phyloP scores from a whole-genome alignment of 1,140 invertebrate genomes.

The Rhagoletis pomonella region DNA sequence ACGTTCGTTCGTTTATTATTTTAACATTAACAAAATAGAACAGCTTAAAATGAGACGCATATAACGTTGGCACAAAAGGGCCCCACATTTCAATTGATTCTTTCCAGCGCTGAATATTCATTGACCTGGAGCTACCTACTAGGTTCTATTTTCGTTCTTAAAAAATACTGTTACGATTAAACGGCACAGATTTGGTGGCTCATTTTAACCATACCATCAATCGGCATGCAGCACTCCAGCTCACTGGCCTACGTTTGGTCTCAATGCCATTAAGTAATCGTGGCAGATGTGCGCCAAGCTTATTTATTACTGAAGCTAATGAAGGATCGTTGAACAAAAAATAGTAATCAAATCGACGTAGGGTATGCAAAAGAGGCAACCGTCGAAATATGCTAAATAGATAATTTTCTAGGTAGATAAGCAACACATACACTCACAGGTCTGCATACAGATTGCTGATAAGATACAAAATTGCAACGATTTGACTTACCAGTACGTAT shows the following conservation, averaged over 20 bases:
- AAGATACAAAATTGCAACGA: not conserved
- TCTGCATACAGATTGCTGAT: not conserved
- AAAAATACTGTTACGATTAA: too few species aligned
- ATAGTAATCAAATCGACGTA: not conserved
- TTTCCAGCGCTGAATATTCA: too few species aligned
- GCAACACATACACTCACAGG: not conserved
- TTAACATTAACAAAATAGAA: not conserved
- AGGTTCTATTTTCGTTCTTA: too few species aligned
- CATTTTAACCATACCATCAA: not conserved
- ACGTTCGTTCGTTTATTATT: not conserved
- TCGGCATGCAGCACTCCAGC: not conserved
- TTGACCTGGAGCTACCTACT: too few species aligned
- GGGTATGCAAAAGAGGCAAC: not conserved
- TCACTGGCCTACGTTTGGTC: not conserved
- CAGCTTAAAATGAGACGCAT: too few species aligned
- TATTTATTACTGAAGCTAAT: constrained; percentile 14
- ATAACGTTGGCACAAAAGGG: too few species aligned
- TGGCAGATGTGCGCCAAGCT: not conserved
- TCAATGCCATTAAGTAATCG: not conserved
- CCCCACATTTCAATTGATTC: too few species aligned
- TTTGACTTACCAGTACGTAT: not conserved
- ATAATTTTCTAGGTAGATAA: constrained; percentile 4
- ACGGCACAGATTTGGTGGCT: too few species aligned
- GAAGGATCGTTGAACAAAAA: not conserved
- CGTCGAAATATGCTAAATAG: not conserved